phyloP scores from a whole-genome alignment of 1,140 invertebrate genomes.

The Drosophila pallidifrons region DNA sequence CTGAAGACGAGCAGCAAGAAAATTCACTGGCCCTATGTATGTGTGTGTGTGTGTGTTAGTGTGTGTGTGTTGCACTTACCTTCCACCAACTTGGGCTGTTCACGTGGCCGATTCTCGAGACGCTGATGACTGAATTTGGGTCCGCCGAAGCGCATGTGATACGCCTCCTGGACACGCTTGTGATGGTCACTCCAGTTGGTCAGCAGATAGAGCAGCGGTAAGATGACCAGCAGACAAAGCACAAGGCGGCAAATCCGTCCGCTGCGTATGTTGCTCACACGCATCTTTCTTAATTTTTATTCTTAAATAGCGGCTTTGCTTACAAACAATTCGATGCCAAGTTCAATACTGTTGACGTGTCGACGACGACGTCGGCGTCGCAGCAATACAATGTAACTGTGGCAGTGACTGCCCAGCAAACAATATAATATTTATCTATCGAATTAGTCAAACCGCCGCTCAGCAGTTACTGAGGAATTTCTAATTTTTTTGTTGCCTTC shows the following conservation, averaged over 20 bases:
- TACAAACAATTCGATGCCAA: constrained; percentile 7
- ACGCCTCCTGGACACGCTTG: constrained; percentile 76
- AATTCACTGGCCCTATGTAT: background rate
- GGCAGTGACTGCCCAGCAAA: constrained; percentile 4
- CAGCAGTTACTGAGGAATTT: constrained; percentile 51
- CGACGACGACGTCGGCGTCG: constrained; percentile 32
- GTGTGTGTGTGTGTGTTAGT: background rate
- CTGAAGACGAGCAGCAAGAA: too few species aligned
- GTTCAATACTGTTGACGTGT: constrained; percentile 68
- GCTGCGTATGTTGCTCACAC: constrained; percentile 83
- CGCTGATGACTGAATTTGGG: constrained; percentile 69
- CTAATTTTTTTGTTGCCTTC: constrained; percentile 5
- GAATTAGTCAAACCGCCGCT: constrained; percentile 27
- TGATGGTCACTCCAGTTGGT: constrained; percentile 83
- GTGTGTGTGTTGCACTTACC: constrained; percentile 59
- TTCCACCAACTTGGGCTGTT: constrained; percentile 77
- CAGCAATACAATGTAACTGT: constrained; percentile 18
- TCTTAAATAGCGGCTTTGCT: too few species aligned
- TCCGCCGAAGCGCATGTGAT: constrained; percentile 69
- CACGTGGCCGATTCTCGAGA: constrained; percentile 67
- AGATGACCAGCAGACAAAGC: constrained; percentile 70
- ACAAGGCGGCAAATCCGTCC: constrained; percentile 83
- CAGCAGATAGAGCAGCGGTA: constrained; percentile 85
- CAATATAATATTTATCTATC: constrained; percentile 9
- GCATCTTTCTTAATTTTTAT: constrained; percentile 56